These are phyloP conservation scores for Drosophila prostipennis DNA, from an alignment of 2,888 invertebrate genomes.

Conservation along the genomic window DNA sequence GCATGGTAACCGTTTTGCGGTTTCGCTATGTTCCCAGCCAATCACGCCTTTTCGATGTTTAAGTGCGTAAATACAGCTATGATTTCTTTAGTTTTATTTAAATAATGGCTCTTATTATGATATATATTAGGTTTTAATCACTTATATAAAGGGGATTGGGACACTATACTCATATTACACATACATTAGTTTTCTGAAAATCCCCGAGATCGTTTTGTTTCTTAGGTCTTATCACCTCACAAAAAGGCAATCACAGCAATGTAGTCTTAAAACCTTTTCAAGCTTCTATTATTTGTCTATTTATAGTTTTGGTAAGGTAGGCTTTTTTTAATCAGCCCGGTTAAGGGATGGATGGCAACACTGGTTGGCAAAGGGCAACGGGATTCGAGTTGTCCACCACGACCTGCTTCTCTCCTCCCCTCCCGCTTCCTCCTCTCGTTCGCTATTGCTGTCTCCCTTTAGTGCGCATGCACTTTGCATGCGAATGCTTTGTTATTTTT, in stretches of 20 bases:
- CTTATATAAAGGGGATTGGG: too few relatives aligned
- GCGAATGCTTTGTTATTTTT: constrained; percentile 16
- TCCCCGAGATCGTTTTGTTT: background rate
- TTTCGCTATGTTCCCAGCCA: background rate
- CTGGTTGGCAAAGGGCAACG: constrained; percentile 64
- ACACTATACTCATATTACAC: too few relatives aligned
- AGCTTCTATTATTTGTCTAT: too few relatives aligned
- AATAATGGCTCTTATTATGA: too few relatives aligned
- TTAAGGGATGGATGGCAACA: background rate
- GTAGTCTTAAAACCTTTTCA: too few relatives aligned
- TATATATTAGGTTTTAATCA: too few relatives aligned
- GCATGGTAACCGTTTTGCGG: constrained; percentile 6
- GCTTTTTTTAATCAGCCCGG: background rate
- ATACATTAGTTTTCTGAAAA: too few relatives aligned
- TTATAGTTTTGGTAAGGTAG: background rate
- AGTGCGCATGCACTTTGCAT: constrained; percentile 69
- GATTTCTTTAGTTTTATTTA: too few relatives aligned
- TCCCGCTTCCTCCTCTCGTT: constrained; percentile 29
- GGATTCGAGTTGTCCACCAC: constrained; percentile 51
- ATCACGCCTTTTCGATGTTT: background rate
- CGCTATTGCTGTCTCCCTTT: constrained; percentile 70
- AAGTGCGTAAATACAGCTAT: too few relatives aligned
- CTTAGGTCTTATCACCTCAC: background rate
- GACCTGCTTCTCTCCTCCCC: constrained; percentile 1
- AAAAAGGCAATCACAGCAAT: too few relatives aligned